Evolutionary conservation across 1,140 invertebrate genomes (phyloP).

Genomic region (Drosophila busckii): DNA sequence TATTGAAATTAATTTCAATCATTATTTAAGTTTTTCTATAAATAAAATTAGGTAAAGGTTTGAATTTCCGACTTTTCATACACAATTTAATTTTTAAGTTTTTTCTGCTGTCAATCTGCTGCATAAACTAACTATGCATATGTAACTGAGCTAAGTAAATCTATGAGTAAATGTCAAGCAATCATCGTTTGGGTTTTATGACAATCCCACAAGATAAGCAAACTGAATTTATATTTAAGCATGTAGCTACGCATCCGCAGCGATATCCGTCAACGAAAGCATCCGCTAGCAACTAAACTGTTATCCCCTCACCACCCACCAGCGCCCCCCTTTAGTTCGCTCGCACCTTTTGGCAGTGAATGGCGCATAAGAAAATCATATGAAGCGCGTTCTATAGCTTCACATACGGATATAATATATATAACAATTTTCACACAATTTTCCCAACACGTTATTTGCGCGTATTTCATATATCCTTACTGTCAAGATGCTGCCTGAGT

Average conservation of each 20-base stretch:
- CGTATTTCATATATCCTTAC: conserved; percentile 69
- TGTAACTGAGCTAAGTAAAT: no score
- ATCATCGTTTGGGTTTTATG: no score
- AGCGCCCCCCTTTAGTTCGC: no score
- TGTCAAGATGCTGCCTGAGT: conserved; percentile 35
- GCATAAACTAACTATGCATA: no score
- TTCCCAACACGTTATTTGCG: conserved; percentile 75
- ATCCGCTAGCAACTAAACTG: conserved; percentile 2
- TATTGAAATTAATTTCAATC: no score
- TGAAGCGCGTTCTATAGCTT: conserved; percentile 59
- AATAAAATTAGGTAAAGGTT: no score
- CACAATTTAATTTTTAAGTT: no score
- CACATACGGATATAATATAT: conserved; percentile 71
- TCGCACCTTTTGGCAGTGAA: conserved; percentile 63
- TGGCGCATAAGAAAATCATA: conserved; percentile 75
- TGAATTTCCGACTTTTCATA: no score
- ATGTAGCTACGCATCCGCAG: not conserved
- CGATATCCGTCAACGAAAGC: not conserved
- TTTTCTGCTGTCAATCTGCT: no score
- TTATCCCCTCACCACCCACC: conserved; percentile 42
- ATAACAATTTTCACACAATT: conserved; percentile 76
- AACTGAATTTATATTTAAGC: conserved; percentile 17
- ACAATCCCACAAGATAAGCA: conserved; percentile 18
- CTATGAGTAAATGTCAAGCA: no score
- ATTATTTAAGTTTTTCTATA: no score